Percentiles rank a stretch among this genome's conserved stretches.
phyloP scores from a whole-genome alignment of 1,140 invertebrate genomes.

The Euwallacea fornicatus region DNA sequence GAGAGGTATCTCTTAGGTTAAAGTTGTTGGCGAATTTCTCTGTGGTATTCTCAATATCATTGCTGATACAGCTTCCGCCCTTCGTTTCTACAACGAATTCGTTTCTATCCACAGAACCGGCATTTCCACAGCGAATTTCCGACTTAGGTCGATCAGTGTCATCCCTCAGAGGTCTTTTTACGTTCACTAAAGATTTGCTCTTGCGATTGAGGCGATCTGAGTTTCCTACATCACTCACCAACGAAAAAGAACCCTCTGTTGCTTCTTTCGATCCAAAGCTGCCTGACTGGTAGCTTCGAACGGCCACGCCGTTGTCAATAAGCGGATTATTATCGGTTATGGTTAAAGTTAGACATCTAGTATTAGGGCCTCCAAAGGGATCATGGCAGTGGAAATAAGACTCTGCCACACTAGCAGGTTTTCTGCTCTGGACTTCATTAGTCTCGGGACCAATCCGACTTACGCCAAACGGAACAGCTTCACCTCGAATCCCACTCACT shows the following conservation, averaged over 20 bases:
- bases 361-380: neutral
- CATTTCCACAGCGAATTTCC: constrained; percentile 1
- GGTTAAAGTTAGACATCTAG: neutral
- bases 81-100: neutral
- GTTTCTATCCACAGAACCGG: neutral
- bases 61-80: constrained; percentile 9
- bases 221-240: constrained; percentile 7
- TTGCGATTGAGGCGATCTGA: neutral
- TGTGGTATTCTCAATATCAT: constrained; percentile 22
- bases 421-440: too few species aligned
- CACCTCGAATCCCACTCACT: too few species aligned
- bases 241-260: constrained; percentile 15
- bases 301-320: neutral
- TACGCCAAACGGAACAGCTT: too few species aligned
- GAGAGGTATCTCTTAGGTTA: constrained; percentile 11
- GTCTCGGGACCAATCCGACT: too few species aligned
- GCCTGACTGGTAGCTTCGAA: too few species aligned
- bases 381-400: neutral
- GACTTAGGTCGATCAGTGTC: constrained; percentile 19
- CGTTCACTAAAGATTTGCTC: constrained; percentile 24
- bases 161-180: neutral
- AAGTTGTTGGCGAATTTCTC: constrained; percentile 35
- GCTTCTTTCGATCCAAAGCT: neutral
- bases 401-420: neutral
- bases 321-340: neutral